Conservation (phyloP, 2,888 invertebrate genomes). For the Sylvicola fuscatus region DNA sequence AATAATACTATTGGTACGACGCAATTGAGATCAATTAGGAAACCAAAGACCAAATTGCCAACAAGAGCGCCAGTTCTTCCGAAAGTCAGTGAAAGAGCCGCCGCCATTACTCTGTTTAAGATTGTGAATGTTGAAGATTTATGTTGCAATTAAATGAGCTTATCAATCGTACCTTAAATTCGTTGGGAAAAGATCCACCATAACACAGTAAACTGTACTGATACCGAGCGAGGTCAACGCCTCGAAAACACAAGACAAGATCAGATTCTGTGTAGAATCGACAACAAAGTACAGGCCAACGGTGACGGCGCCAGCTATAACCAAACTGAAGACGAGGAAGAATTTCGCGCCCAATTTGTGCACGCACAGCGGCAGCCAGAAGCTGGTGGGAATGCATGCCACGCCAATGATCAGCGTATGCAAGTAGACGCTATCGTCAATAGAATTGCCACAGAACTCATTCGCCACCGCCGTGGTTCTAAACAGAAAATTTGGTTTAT, state of each 20-base stretch:
- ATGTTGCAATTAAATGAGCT: too few relatives aligned
- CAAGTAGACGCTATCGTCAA: constrained; percentile 45
- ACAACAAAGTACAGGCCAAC: constrained; percentile 55
- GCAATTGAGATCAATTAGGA: constrained; percentile 60
- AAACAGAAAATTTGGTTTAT: too few relatives aligned
- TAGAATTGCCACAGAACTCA: constrained; percentile 32
- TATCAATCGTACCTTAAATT: constrained; percentile 44
- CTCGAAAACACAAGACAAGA: constrained; percentile 59
- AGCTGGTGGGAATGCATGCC: constrained; percentile 60
- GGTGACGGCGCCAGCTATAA: constrained; percentile 49
- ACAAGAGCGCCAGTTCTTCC: constrained; percentile 57
- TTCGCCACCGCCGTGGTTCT: constrained; percentile 1
- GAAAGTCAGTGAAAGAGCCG: constrained; percentile 55
- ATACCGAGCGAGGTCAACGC: constrained; percentile 60
- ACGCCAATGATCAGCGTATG: constrained; percentile 62
- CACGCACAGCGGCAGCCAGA: constrained; percentile 58
- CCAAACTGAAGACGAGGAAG: constrained; percentile 41
- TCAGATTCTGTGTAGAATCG: constrained; percentile 46
- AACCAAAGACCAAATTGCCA: constrained; percentile 57
- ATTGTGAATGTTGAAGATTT: too few relatives aligned
- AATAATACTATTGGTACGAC: constrained; percentile 53
- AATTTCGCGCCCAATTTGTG: constrained; percentile 55
- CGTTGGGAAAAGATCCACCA: constrained; percentile 65
- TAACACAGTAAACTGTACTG: constrained; percentile 59
- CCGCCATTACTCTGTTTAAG: constrained; percentile 59